These are phyloP conservation scores for Actinernus sp. DNA, from an alignment of 92 coral and sea anemone genomes.

Conservation along the genomic window DNA sequence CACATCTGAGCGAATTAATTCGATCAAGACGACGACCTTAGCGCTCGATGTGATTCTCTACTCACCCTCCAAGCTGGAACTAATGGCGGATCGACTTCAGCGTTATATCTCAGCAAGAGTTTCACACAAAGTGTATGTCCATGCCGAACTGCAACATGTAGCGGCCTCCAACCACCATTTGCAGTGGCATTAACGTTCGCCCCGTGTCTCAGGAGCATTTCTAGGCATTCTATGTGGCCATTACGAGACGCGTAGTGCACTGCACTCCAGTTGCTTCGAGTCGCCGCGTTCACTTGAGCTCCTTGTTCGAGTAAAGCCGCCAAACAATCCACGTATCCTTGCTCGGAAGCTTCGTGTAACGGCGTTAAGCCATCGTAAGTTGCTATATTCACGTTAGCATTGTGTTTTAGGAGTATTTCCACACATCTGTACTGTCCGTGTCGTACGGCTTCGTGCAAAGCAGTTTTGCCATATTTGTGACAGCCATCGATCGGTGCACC, in stretches of 20 bases:
- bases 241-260: slow-evolving; percentile 98
- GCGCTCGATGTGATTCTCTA: slow-evolving; percentile 26
- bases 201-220: slow-evolving; percentile 95
- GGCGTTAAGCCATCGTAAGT: slow-evolving; percentile 98
- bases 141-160: slow-evolving; percentile 97
- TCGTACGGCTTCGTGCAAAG: slow-evolving; percentile 98
- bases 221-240: slow-evolving; percentile 96
- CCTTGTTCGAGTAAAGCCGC: slow-evolving; percentile 93
- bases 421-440: slow-evolving; percentile 98
- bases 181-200: slow-evolving; percentile 98
- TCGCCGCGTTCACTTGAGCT: slow-evolving; percentile 93
- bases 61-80: slow-evolving; percentile 96
- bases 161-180: slow-evolving; percentile 98
- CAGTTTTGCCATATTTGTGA: slow-evolving; percentile 98
- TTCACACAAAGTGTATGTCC: slow-evolving; percentile 97
- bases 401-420: slow-evolving; percentile 92
- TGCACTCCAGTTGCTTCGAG: slow-evolving; percentile 98
- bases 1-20: too few species aligned
- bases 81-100: slow-evolving; percentile 97
- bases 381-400: slow-evolving; percentile 97
- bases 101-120: slow-evolving; percentile 84
- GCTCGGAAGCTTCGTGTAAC: slow-evolving; percentile 97
- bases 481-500: slow-evolving; percentile 99
- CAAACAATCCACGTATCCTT: slow-evolving; percentile 98
- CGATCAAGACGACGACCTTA: too few species aligned